phyloP scores from a whole-genome alignment of 92 coral and sea anemone species.

The Porites lobata region DNA sequence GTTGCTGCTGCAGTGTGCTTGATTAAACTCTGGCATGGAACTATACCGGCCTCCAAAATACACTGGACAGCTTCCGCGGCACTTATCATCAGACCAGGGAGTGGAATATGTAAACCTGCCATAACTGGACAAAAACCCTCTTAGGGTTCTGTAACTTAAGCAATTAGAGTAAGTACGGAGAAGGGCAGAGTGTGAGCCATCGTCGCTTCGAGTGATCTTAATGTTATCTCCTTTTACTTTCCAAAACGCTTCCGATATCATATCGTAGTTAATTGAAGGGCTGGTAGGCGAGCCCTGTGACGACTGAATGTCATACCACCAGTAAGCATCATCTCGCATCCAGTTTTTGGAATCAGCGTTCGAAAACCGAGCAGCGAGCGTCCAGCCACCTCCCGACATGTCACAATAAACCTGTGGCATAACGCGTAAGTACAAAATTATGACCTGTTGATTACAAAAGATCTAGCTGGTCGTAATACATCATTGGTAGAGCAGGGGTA shows the following conservation, averaged over 20 bases:
- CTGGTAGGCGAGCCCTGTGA: too few relatives aligned
- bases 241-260: too few relatives aligned
- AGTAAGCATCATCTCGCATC: constrained; percentile 45
- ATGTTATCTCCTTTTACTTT: too few relatives aligned
- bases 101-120: constrained; percentile 18
- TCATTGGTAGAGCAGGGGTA: too few relatives aligned
- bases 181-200: constrained; percentile 36
- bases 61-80: constrained; percentile 24
- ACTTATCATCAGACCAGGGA: constrained; percentile 13
- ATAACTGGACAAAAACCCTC: constrained; percentile 23
- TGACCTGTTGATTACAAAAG: too few relatives aligned
- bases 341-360: constrained; percentile 34
- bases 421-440: background rate
- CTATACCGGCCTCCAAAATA: constrained; percentile 44
- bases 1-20: constrained; percentile 27
- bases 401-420: constrained; percentile 29
- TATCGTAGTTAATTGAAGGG: too few relatives aligned
- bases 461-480: too few relatives aligned
- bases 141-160: constrained; percentile 25
- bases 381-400: constrained; percentile 45
- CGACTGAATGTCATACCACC: too few relatives aligned
- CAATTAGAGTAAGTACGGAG: constrained; percentile 39
- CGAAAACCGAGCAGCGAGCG: constrained; percentile 57
- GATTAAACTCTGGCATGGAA: constrained; percentile 14
- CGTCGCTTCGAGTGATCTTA: constrained; percentile 50